Evolutionary conservation across 2,113 vertebrate species (phyloP), one percentile per base, ranked within the genome.

Genomic region (Chaetops frenatus): DNA sequence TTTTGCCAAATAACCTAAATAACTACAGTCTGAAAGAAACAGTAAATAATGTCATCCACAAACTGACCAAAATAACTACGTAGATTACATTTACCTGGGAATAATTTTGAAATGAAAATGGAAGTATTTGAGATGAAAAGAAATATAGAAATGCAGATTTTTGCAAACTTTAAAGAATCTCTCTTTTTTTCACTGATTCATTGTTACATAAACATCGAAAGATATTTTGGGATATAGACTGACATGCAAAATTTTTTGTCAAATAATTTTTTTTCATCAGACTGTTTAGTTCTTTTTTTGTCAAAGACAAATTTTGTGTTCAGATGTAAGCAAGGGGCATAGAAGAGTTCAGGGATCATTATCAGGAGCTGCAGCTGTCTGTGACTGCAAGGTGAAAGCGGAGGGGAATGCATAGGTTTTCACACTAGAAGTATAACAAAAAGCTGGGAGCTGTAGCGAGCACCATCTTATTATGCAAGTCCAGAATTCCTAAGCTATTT

Each of bases 401-500:
- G 35, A 67, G 51, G 57, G 38, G 36, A 62, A 65, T 17, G 36
- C 31, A 18, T 0, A 70, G 17, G 14, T 77, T 85, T 77, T 82
- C 74, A 58, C 12, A 6, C 9, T 33, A 3, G 28, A 67, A 76
- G 15, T 13, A 11, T 7, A 57, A 48, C 4, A 54, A 15, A 40
- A 61, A 61, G 33, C 24, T 11, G 5, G 57, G 86, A 69, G 15
- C 38, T 81, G 67, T 40, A 61, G 69, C 1, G 1, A 91, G 56
- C 35, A 47, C 22, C 16, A 7, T 58, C 42, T 83, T 64, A 40
- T 33, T 81, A 78, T n/a, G 36, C 2, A 7, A 90, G 79, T 47
- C 35, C 64, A 90, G 54, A 82, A 84, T 74, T 88, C 73, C 53
- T 74, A 51, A 94, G 60, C n/a, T 65, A 92, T 96, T 96, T 95